These are phyloP conservation scores for Alectura lathami DNA, from an alignment of 2,113 vertebrate species.

Conservation along the genomic window DNA sequence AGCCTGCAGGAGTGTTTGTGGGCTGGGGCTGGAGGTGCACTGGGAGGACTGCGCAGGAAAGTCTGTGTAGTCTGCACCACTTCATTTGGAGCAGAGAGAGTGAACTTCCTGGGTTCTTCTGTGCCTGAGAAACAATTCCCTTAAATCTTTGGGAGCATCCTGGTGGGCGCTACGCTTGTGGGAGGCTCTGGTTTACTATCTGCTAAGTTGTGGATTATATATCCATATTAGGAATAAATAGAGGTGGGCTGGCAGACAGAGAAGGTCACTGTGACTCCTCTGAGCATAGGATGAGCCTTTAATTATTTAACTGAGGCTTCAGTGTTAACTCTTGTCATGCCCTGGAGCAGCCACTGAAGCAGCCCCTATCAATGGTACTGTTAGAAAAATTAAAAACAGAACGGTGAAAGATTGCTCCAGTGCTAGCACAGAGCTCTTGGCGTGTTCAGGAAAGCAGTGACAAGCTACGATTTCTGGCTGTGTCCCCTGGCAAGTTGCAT, in stretches of 20 bases:
- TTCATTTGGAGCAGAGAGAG: not conserved
- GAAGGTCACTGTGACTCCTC: constrained; percentile 58
- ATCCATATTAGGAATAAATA: constrained; percentile 63
- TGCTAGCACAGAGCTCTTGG: not conserved
- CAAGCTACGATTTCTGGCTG: not conserved
- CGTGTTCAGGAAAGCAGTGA: not conserved
- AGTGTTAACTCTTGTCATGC: not conserved
- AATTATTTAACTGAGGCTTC: not conserved
- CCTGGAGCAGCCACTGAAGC: not conserved
- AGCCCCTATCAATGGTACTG: not conserved
- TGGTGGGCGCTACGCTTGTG: not conserved
- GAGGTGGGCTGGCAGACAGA: constrained; percentile 56
- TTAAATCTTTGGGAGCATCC: constrained; percentile 3
- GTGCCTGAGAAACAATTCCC: not conserved
- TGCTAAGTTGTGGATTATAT: constrained; percentile 30
- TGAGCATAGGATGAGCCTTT: not conserved
- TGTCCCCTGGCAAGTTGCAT: not conserved
- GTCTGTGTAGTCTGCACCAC: accelerated
- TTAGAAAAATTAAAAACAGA: not conserved
- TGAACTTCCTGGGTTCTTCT: not conserved
- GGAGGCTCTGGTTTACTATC: constrained; percentile 44
- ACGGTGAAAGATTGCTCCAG: not conserved
- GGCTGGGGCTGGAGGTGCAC: not conserved
- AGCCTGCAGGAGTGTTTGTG: not conserved
- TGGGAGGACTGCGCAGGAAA: not conserved